Percentiles rank a stretch among this genome's conserved stretches.
Evolutionary conservation across 1,140 invertebrate species (phyloP).

Genomic region (Lineus longissimus): DNA sequence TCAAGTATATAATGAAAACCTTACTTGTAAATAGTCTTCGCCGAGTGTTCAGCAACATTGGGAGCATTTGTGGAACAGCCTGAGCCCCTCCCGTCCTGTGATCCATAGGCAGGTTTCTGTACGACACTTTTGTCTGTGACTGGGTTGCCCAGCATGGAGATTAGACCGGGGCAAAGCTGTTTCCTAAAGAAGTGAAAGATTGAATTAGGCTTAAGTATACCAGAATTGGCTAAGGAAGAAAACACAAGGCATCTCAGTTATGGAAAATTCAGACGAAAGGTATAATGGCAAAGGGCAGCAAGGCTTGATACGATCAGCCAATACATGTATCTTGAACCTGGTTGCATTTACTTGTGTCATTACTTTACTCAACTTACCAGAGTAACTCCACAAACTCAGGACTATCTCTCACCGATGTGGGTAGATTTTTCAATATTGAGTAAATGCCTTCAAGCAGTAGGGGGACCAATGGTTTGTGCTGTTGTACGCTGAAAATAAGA

Average conservation of each 20-base stretch:
- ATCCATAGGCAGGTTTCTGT: constrained; percentile 50
- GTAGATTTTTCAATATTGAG: constrained; percentile 74
- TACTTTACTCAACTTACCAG: too few relatives aligned
- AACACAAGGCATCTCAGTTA: too few relatives aligned
- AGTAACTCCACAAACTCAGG: constrained; percentile 47
- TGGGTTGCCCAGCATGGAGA: constrained; percentile 79
- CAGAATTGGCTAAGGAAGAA: too few relatives aligned
- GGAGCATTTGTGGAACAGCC: constrained; percentile 69
- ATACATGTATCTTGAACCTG: too few relatives aligned
- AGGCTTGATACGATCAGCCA: too few relatives aligned
- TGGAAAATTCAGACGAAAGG: too few relatives aligned
- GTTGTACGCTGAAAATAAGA: constrained; percentile 48
- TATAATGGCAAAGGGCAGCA: too few relatives aligned
- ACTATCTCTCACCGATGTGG: constrained; percentile 27
- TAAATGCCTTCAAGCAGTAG: constrained; percentile 83
- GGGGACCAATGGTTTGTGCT: constrained; percentile 55
- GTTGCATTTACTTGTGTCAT: too few relatives aligned
- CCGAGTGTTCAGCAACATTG: constrained; percentile 71
- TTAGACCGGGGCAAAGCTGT: constrained; percentile 81
- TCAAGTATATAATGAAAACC: not conserved
- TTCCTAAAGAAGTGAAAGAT: constrained; percentile 61
- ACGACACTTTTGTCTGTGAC: constrained; percentile 68
- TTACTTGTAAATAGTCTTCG: constrained; percentile 82
- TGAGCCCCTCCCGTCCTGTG: constrained; percentile 63
- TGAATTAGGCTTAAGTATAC: not conserved